Percentiles rank a stretch among this genome's conserved stretches.
These are phyloP conservation scores for Nomada ruficornis DNA, from an alignment of 2,888 invertebrate species.

Conservation along the genomic window DNA sequence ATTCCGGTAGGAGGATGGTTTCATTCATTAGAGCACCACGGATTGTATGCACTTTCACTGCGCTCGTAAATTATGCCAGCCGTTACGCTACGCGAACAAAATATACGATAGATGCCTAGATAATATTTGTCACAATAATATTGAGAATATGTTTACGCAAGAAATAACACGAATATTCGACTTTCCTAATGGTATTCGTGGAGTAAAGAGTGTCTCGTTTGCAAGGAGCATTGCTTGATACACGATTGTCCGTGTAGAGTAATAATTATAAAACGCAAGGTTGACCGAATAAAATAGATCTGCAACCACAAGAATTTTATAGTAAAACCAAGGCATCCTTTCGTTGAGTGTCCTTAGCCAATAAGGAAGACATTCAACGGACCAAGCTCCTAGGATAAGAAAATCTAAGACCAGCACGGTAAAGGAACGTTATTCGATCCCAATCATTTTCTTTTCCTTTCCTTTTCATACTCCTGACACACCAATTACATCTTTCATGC, in stretches of 20 bases:
- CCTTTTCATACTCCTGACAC: neutral
- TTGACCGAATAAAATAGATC: too few species aligned
- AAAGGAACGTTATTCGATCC: neutral
- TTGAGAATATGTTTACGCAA: neutral
- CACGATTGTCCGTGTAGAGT: too few species aligned
- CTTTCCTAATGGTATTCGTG: neutral
- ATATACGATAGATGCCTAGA: neutral
- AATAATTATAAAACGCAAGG: too few species aligned
- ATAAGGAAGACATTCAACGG: neutral
- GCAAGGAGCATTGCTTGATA: too few species aligned
- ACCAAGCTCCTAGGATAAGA: neutral
- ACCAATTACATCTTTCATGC: neutral
- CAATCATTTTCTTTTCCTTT: neutral
- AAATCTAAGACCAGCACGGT: neutral
- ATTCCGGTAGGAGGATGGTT: slow-evolving; percentile 36
- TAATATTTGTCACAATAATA: neutral
- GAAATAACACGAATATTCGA: neutral
- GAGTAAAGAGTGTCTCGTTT: too few species aligned
- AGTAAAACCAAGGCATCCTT: neutral
- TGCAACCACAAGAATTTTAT: too few species aligned
- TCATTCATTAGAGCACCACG: slow-evolving; percentile 58
- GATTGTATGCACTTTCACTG: slow-evolving; percentile 63
- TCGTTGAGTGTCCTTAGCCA: neutral
- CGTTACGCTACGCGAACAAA: neutral
- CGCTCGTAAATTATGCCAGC: slow-evolving; percentile 43